Evolutionary conservation across 2,113 vertebrate species (phyloP).

Genomic region (Saguinus imperator): DNA sequence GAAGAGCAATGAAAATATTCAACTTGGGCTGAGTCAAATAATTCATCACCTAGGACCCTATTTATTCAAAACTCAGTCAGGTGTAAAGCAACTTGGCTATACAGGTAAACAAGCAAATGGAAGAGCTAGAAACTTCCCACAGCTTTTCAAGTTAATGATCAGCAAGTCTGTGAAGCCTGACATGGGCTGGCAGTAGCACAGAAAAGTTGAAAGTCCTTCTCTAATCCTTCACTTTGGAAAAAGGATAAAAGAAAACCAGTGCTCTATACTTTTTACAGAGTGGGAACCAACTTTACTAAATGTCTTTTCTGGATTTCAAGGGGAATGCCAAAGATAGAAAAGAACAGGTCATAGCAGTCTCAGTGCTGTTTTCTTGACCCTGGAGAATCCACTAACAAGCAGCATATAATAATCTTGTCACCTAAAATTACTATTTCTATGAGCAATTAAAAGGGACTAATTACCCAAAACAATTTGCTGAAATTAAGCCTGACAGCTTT

Average conservation of each 20-base stretch:
- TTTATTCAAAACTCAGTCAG: constrained; percentile 54
- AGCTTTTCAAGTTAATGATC: constrained; percentile 68
- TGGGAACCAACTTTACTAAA: background rate
- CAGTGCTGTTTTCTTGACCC: constrained; percentile 44
- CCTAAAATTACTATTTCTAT: constrained; percentile 63
- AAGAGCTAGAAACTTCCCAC: background rate
- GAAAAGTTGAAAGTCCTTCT: constrained; percentile 32
- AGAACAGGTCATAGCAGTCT: constrained; percentile 22
- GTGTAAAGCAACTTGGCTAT: constrained; percentile 49
- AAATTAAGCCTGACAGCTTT: constrained; percentile 66
- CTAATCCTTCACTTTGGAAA: constrained; percentile 61
- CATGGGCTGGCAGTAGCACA: background rate
- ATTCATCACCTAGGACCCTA: background rate
- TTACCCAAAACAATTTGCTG: constrained; percentile 61
- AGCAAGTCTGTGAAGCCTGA: constrained; percentile 19
- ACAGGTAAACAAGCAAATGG: constrained; percentile 41
- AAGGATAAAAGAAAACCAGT: constrained; percentile 37
- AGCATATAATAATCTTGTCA: constrained; percentile 68
- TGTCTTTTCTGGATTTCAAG: constrained; percentile 43
- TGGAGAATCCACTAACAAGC: constrained; percentile 28
- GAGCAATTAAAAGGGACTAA: constrained; percentile 69
- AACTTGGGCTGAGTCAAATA: constrained; percentile 15
- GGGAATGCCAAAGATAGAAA: constrained; percentile 29
- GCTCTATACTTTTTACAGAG: constrained; percentile 14
- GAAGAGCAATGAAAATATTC: constrained; percentile 44